Evolutionary conservation across 2,113 vertebrate genomes (phyloP).

Genomic region (Gobio gobio): DNA sequence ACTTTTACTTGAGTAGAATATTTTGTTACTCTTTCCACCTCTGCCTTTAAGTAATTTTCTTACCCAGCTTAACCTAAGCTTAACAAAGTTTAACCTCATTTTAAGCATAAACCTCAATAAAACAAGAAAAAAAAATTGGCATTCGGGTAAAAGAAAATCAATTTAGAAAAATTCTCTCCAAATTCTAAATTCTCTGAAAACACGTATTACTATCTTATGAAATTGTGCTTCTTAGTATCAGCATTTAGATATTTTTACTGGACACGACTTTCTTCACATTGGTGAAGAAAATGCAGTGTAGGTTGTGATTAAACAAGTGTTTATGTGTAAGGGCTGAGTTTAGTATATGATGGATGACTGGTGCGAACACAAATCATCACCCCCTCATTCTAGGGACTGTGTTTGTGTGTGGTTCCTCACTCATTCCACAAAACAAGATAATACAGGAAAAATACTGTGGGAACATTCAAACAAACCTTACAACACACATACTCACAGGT

Average conservation of each 20-base stretch:
- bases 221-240: not conserved
- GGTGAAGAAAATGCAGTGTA: not conserved
- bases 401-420: conserved; percentile 7
- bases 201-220: not conserved
- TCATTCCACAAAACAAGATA: conserved; percentile 1
- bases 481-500: conserved; percentile 18
- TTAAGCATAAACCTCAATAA: not conserved
- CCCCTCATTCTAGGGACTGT: not conserved
- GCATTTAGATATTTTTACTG: not conserved
- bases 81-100: not conserved
- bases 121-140: not conserved
- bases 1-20: no score
- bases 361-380: not conserved
- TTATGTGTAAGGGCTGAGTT: conserved; percentile 6
- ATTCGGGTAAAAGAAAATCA: not conserved
- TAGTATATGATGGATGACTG: conserved; percentile 25
- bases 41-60: not conserved
- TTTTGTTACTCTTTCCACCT: no score
- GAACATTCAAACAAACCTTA: conserved; percentile 30
- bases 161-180: not conserved
- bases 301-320: not conserved
- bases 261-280: not conserved
- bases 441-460: not conserved
- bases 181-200: not conserved
- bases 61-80: no score